phyloP scores from a whole-genome alignment of 2,888 invertebrate species.

The Erynnis tages region DNA sequence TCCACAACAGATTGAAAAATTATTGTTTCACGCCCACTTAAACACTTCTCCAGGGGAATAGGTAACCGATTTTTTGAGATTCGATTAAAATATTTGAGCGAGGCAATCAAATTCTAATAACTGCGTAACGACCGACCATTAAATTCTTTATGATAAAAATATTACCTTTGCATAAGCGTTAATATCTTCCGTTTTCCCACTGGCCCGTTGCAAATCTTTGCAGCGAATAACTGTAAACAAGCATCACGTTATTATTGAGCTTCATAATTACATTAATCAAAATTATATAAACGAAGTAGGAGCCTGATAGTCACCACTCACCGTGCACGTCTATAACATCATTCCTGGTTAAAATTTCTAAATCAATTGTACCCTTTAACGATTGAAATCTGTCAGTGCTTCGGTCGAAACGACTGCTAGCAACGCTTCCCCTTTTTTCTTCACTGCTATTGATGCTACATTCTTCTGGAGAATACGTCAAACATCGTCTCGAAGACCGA shows the following conservation, averaged over 20 bases:
- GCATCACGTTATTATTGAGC: constrained; percentile 17
- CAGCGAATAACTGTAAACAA: constrained; percentile 86
- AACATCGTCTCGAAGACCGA: constrained; percentile 77
- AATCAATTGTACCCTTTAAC: constrained; percentile 82
- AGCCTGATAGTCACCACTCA: constrained; percentile 81
- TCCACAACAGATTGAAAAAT: constrained; percentile 10
- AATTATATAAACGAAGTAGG: constrained; percentile 34
- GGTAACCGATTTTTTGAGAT: constrained; percentile 6
- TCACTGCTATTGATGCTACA: constrained; percentile 74
- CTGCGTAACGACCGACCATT: neutral
- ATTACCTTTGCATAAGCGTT: constrained; percentile 91
- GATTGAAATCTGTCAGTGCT: constrained; percentile 62
- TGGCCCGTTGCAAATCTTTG: constrained; percentile 85
- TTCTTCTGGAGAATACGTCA: constrained; percentile 82
- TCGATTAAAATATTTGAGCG: constrained; percentile 4
- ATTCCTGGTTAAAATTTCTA: constrained; percentile 81
- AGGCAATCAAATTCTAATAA: neutral
- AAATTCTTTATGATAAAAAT: neutral
- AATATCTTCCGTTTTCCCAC: constrained; percentile 84
- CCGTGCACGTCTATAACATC: constrained; percentile 85
- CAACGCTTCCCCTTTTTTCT: constrained; percentile 78
- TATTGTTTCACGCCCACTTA: constrained; percentile 19
- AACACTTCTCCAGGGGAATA: neutral
- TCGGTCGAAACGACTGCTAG: constrained; percentile 66
- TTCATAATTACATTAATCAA: neutral